Evolutionary conservation across 2,113 vertebrate species (phyloP), one percentile per base, ranked within the genome.

Genomic region (Corythoichthys intestinalis): DNA sequence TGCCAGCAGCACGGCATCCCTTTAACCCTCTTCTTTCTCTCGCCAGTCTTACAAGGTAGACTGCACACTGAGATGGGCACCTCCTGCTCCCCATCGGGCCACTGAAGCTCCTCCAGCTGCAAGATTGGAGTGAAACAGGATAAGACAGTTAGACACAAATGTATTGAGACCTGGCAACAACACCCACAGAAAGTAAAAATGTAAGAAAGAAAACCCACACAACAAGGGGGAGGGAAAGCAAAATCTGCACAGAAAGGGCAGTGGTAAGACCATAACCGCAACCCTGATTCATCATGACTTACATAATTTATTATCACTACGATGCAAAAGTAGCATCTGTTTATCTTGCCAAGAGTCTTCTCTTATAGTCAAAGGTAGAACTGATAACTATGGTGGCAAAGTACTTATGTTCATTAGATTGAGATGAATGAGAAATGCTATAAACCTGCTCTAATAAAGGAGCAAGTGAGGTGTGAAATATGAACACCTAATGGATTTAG

Each of bases 1-100:
- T 85, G 87, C 89, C 89, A 91, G 81, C 89, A 91, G 79, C 89
- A 91, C 1, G 89, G 89, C 83, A 88, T 87, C 68, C 89, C 89
- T 81, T 91, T 91, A 65, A 91, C 88, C 75, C 80, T 82, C 83
- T 91, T 91, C 78, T 91, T 91, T 73, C 89, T 83, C 81, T 91
- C 83, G 13, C 89, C 89, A 8, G 86, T 88, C 76, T 85, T 90
- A 73, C 89, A 91, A 73, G 86, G 88, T 71, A 87, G 83, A 65
- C 89, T 91, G 82, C 89, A 91, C 74, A 90, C 87, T 2, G 89
- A 91, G 80, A 83, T 77, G 28, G 89, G 89, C 69, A 88, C 81
- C 72, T 88, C 88, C 85, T 86, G 85, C 56, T 88, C 86, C 54
- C 87, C 89, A 74, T 88, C 84, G 71, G 85, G 86, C 89, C 89